Base-by-base conservation (phyloP, 2,113 vertebrate species). In the Pogona vitticeps region DNA sequence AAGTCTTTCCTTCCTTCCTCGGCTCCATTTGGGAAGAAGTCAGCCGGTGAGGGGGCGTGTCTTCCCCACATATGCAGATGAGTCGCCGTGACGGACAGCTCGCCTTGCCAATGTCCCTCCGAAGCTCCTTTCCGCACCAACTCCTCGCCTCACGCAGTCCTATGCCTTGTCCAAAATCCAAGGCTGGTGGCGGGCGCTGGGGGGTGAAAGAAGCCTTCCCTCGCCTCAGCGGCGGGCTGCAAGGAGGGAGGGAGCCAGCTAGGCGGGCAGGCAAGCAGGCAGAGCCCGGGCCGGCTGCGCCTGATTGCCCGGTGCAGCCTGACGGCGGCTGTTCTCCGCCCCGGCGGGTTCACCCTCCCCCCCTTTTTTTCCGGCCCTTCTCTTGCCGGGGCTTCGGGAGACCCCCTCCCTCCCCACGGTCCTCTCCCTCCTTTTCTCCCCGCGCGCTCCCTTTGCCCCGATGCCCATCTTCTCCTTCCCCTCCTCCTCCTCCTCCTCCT, bases 71-170 rank as follows among this genome's bases (percentile, higher is more conserved):
- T 97, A 99, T 99, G 98, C 97, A 98, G 97, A 98, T 98, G 97
- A 97, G 97, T 93, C 88, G 89, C 95, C 91, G 92, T 99, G 98
- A 99, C 97, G 97, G 98, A 98, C 98, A 99, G 98, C 97, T 97
- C 96, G 79, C 97, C 95, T 97, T 97, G 97, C 98, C 98, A 98
- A 97, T 97, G 98, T 96, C 94, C 96, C 96, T 96, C 93, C 96
- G 97, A 98, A 98, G 97, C 97, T 98, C 97, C 96, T 98, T 97
- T 96, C 96, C 94, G 91, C 94, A 96, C 96, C 95, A 96, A 96
- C 95, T 95, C 91, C 58, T 65, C 96, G 61, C 76, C 86, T 76
- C 80, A 2, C 70, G 91, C 31, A 84, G 40, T 82, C 89, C 91
- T 91, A 90, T 92, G 93, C 95, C 94, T 93, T 95, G 95, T 95